Evolutionary conservation across 64 coral and sea anemone genomes (phyloP).

Genomic region (Trachythela sp.): DNA sequence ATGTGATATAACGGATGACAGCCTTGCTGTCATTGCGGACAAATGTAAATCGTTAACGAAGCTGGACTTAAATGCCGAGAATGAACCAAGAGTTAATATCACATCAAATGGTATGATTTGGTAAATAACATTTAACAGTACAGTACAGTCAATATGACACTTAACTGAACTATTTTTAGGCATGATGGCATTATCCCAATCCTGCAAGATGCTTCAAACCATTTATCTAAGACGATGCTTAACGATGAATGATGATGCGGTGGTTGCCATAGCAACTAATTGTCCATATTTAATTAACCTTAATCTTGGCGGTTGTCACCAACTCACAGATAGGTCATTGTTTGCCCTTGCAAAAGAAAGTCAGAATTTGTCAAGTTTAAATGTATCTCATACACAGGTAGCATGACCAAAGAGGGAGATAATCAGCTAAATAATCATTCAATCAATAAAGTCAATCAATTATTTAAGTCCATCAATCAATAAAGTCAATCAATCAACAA

Average conservation of each 20-base stretch:
- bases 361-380: slow-evolving; percentile 70
- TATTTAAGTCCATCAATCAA: too few species aligned
- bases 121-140: background rate
- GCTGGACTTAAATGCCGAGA: slow-evolving; percentile 87
- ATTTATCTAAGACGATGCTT: slow-evolving; percentile 70
- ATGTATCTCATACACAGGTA: slow-evolving; percentile 79
- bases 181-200: background rate
- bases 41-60: slow-evolving; percentile 55
- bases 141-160: background rate
- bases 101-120: slow-evolving; percentile 59
- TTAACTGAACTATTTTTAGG: background rate
- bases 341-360: slow-evolving; percentile 51
- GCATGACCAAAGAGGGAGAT: background rate
- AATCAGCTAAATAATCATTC: background rate
- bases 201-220: slow-evolving; percentile 51
- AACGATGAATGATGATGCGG: slow-evolving; percentile 54
- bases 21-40: slow-evolving; percentile 33
- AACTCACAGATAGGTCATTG: slow-evolving; percentile 69
- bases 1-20: slow-evolving; percentile 53
- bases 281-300: slow-evolving; percentile 62
- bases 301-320: slow-evolving; percentile 67
- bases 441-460: too few species aligned
- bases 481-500: too few species aligned
- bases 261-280: slow-evolving; percentile 47
- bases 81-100: slow-evolving; percentile 59